Conservation (phyloP, 2,797 vertebrate species). For the Rhinella marina region DNA sequence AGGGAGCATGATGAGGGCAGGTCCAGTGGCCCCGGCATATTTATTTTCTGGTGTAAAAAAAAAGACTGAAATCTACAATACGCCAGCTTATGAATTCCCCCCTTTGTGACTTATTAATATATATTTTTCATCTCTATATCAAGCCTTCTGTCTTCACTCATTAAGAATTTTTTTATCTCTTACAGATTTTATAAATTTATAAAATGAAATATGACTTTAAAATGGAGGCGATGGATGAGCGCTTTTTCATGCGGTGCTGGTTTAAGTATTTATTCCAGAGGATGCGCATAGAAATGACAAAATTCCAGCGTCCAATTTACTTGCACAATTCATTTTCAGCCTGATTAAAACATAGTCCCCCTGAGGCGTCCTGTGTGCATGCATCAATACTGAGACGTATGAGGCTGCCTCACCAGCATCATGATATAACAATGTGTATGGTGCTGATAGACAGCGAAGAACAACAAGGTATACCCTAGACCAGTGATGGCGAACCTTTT, state of each 20-base stretch:
- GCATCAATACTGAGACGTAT: constrained; percentile 1
- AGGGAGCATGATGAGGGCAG: too few relatives aligned
- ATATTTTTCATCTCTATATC: too few relatives aligned
- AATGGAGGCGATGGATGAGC: neutral
- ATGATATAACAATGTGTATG: neutral
- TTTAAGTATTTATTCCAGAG: constrained; percentile 21
- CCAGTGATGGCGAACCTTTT: too few relatives aligned
- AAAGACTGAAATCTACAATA: too few relatives aligned
- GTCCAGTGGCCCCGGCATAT: too few relatives aligned
- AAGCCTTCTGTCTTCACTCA: neutral
- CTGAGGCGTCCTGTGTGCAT: constrained; percentile 1
- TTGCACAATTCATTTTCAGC: constrained; percentile 51
- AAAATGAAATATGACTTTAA: neutral
- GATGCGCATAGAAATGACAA: constrained; percentile 29
- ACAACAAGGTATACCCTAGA: neutral
- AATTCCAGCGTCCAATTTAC: constrained; percentile 40
- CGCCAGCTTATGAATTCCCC: too few relatives aligned
- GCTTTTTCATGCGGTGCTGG: constrained; percentile 18
- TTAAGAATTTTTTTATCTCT: neutral
- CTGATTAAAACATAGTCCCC: constrained; percentile 43
- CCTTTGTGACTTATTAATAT: too few relatives aligned
- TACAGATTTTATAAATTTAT: neutral
- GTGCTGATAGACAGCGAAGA: neutral
- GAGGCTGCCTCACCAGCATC: neutral
- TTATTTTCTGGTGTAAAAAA: too few relatives aligned